Conservation (phyloP, 64 coral and sea anemone species). For the Stichodactyla helianthus region DNA sequence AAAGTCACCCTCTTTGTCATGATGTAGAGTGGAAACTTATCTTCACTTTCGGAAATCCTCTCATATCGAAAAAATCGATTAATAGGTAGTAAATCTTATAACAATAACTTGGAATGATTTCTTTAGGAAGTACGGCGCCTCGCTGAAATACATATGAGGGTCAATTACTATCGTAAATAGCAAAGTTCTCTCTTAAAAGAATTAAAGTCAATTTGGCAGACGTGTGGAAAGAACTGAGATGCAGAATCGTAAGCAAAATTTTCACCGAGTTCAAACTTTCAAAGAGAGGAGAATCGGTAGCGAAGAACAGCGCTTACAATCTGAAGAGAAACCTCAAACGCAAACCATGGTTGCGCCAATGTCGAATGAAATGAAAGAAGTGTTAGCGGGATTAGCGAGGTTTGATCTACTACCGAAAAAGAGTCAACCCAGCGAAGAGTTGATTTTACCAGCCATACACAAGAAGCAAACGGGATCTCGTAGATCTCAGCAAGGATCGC, state of each 20-base stretch:
- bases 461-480: neutral
- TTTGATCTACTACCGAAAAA: slow-evolving; percentile 1
- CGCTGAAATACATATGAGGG: too few species aligned
- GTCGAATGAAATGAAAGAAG: slow-evolving; percentile 11
- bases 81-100: neutral
- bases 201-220: too few species aligned
- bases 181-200: too few species aligned
- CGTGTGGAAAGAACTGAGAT: neutral
- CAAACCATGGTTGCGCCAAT: neutral
- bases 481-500: neutral
- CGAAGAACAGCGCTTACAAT: neutral
- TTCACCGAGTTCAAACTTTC: neutral
- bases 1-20: neutral
- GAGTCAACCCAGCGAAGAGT: neutral
- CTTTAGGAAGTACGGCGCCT: neutral
- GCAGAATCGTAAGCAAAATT: neutral
- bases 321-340: neutral
- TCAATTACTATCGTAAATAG: too few species aligned
- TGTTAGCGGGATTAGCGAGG: neutral
- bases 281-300: neutral
- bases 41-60: neutral
- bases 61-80: neutral
- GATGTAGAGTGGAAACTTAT: neutral
- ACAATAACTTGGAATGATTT: neutral
- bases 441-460: neutral